These are phyloP conservation scores for Spizella passerina DNA, from an alignment of 2,797 vertebrate species.

Conservation along the genomic window DNA sequence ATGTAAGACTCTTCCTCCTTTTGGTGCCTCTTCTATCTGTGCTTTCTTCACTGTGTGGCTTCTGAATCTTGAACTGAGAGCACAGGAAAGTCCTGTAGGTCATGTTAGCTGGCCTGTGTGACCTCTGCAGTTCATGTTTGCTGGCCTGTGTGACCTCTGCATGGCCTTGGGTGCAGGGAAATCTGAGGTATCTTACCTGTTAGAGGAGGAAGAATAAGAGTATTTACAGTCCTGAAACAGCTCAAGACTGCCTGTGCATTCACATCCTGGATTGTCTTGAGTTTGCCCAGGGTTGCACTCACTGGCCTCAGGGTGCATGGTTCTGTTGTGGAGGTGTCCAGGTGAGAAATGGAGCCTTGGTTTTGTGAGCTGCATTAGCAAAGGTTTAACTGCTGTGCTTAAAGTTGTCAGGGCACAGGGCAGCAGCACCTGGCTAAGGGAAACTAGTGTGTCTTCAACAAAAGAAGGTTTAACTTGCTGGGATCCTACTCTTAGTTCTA, in stretches of 20 bases:
- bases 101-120: not conserved
- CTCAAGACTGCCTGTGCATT: not conserved
- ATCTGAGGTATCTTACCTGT: not conserved
- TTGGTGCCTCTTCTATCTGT: not conserved
- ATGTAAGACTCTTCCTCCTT: not conserved
- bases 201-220: not conserved
- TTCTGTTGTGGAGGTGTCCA: not conserved
- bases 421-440: not conserved
- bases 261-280: accelerated
- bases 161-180: not conserved
- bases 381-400: not conserved
- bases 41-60: not conserved
- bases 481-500: not conserved
- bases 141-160: not conserved
- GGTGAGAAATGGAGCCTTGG: not conserved
- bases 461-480: not conserved
- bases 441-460: not conserved
- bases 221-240: not conserved
- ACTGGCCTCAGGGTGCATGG: not conserved
- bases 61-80: not conserved
- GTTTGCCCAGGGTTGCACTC: not conserved
- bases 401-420: not conserved
- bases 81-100: not conserved
- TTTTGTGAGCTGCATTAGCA: not conserved
- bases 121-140: not conserved